Evolutionary conservation across 2,797 vertebrate species (phyloP).

Genomic region (Lutra lutra): DNA sequence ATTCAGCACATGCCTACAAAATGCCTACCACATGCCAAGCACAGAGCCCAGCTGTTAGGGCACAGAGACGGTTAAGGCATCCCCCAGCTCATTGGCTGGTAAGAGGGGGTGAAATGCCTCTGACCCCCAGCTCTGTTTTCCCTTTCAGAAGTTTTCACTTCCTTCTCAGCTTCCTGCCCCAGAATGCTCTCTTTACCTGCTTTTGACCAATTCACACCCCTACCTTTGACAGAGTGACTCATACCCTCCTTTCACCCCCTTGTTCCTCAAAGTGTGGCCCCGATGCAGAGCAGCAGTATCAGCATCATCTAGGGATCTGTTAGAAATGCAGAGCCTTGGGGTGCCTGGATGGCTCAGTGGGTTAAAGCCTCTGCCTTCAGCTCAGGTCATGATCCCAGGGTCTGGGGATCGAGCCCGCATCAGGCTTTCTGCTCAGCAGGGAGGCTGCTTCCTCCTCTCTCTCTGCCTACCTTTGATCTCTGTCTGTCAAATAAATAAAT

Average conservation of each 20-base stretch:
- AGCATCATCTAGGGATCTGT: not conserved
- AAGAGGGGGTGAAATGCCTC: not conserved
- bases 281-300: not conserved
- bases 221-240: conserved; percentile 22
- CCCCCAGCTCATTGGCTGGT: not conserved
- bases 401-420: no score
- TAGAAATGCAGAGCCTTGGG: not conserved
- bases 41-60: not conserved
- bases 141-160: conserved; percentile 6
- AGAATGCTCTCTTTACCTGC: not conserved
- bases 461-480: no score
- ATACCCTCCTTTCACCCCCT: not conserved
- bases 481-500: no score
- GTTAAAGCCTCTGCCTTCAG: no score
- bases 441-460: no score
- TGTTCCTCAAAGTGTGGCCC: not conserved
- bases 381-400: no score
- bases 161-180: not conserved
- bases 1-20: not conserved
- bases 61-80: not conserved
- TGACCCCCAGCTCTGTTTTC: not conserved
- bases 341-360: no score
- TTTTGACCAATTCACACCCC: conserved; percentile 19
- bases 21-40: not conserved
- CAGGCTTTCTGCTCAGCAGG: no score